Evolutionary conservation across 1,140 invertebrate species (phyloP), one percentile per base, ranked within the genome.

Genomic region (Aphaenogaster floridana): DNA sequence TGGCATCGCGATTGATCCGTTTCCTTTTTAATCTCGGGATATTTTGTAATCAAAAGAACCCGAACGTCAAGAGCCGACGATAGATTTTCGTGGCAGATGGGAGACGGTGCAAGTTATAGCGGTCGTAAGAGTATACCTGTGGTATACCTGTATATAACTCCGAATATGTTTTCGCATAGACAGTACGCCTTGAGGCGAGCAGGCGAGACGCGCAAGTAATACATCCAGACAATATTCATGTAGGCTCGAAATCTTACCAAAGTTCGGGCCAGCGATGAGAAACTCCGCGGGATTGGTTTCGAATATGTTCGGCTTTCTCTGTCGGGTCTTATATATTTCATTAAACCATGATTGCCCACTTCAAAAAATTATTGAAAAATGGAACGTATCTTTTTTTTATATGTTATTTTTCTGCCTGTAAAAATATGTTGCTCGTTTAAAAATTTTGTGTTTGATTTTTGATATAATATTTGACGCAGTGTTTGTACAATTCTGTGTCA

Each of bases 191-290:
- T 21, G 13, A 50, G 78, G 86, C 86, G 57, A 88, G 42, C 39
- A 72, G 48, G 45, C n/a, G 21, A 69, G 15, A 17, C n/a, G 61
- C 15, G 15, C 34, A 39, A 42, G 50, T 77, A 74, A 69, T 79
- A 68, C 39, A 77, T 9, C 57, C 61, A 76, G 69, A 86, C 89
- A 76, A 79, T 86, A 88, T 86, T 76, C 85, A 76, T 71, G 69
- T 71, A 80, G 86, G 71, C 59, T 81, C 79, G 79, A 90, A 90
- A 90, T 90, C 88, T 90, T 90, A 74, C 66, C 86, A 69, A 90
- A 90, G 89, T 90, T 90, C 63, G 66, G 79, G 15, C 78, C 61
- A 66, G 72, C 57, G 77, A 89, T 64, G 89, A 64, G 85, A 85
- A 90, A 90, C 80, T 90, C 59, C 69, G 68, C 6, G 4, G 79